These are phyloP conservation scores for Rhea americana DNA, from an alignment of 2,113 vertebrate species.

Conservation along the genomic window DNA sequence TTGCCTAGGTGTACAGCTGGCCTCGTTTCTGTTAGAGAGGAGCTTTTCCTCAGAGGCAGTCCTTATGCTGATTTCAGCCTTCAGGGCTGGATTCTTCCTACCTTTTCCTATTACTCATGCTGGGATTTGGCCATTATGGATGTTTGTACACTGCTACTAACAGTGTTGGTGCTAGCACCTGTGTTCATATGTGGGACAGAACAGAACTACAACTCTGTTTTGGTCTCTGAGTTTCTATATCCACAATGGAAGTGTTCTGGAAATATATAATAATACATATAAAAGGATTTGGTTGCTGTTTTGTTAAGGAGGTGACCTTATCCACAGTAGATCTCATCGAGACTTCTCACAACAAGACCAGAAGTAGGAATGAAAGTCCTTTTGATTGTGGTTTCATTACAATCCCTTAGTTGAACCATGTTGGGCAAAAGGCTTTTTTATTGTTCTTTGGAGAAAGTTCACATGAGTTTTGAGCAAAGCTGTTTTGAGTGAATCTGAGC, in stretches of 20 bases:
- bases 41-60: background rate
- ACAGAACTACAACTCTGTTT: background rate
- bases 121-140: background rate
- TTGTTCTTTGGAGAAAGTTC: background rate
- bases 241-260: background rate
- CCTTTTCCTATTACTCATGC: background rate
- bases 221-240: background rate
- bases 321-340: background rate
- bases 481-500: background rate
- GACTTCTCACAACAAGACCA: background rate
- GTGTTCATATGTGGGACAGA: background rate
- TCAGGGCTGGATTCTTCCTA: background rate
- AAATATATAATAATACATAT: background rate
- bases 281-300: background rate
- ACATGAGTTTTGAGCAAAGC: background rate
- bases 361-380: background rate
- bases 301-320: background rate
- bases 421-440: background rate
- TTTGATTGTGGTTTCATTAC: background rate
- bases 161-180: accelerated
- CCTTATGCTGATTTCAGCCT: background rate
- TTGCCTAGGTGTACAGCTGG: background rate
- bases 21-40: background rate
- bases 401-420: background rate
- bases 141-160: background rate